These are phyloP conservation scores for Hypothenemus hampei DNA, from an alignment of 1,140 invertebrate species.

Conservation along the genomic window DNA sequence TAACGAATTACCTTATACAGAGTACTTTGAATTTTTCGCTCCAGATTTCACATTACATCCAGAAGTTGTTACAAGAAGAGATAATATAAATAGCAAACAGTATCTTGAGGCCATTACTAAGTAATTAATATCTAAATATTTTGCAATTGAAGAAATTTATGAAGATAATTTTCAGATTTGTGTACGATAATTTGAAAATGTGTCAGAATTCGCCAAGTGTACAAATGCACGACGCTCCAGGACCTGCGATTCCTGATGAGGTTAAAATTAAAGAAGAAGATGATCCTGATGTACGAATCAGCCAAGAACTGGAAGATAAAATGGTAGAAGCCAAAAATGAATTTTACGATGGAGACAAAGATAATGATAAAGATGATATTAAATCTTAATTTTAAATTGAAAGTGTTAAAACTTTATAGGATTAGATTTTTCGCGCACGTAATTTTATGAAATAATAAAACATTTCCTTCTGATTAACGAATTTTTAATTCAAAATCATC, in stretches of 20 bases:
- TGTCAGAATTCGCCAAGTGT: conserved; percentile 84
- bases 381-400: too few species aligned
- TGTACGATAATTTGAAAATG: conserved; percentile 85
- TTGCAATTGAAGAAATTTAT: neutral
- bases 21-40: conserved; percentile 93
- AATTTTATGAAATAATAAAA: too few species aligned
- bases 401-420: too few species aligned
- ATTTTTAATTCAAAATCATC: too few species aligned
- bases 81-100: conserved; percentile 90
- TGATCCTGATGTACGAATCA: conserved; percentile 76
- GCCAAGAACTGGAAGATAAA: conserved; percentile 76
- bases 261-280: conserved; percentile 66
- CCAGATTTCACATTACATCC: conserved; percentile 93
- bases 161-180: conserved; percentile 50
- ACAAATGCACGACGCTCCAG: conserved; percentile 91
- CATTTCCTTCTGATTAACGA: too few species aligned
- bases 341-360: conserved; percentile 87
- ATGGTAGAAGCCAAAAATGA: conserved; percentile 85
- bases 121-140: conserved; percentile 27
- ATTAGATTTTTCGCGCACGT: too few species aligned
- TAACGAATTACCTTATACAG: conserved; percentile 88
- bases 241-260: conserved; percentile 63
- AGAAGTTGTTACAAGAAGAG: conserved; percentile 75
- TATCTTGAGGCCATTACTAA: conserved; percentile 85
- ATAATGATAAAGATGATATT: conserved; percentile 62